These are phyloP conservation scores for Parnassius apollo DNA, from an alignment of 2,888 invertebrate genomes.

Conservation along the genomic window DNA sequence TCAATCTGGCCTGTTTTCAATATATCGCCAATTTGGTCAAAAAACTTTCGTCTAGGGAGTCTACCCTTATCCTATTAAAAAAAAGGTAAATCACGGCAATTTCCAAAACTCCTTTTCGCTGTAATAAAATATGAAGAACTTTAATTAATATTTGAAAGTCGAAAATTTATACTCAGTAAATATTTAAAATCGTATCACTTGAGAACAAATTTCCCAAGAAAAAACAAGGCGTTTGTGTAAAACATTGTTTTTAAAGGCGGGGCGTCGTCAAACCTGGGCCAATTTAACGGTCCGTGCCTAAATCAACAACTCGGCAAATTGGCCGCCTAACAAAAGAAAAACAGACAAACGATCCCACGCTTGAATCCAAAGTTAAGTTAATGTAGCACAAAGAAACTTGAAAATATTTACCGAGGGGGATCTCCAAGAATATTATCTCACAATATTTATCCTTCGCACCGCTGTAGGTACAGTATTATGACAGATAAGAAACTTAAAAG, in stretches of 20 bases:
- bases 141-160: too few relatives aligned
- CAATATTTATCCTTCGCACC: conserved; percentile 20
- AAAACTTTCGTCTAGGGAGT: too few relatives aligned
- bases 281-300: conserved; percentile 19
- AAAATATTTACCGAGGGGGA: conserved; percentile 20
- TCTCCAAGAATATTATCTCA: conserved; percentile 18
- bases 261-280: conserved; percentile 10
- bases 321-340: conserved; percentile 23
- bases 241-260: conserved; percentile 2
- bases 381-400: conserved; percentile 7
- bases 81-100: too few relatives aligned
- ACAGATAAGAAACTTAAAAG: conserved; percentile 9
- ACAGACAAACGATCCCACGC: conserved; percentile 7
- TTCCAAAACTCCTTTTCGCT: too few relatives aligned
- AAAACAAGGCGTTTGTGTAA: conserved; percentile 1
- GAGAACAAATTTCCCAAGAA: background rate
- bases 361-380: conserved; percentile 1
- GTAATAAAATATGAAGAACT: too few relatives aligned
- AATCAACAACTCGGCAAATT: conserved; percentile 24
- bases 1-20: too few relatives aligned
- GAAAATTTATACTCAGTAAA: too few relatives aligned
- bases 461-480: background rate
- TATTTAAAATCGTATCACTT: too few relatives aligned
- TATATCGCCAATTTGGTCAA: too few relatives aligned
- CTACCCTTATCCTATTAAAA: too few relatives aligned